A percentile compares a stretch with the other conserved stretches of the same genome.
Evolutionary conservation across 2,797 vertebrate species (phyloP).

Genomic region (Spinibarbus caldwelli): DNA sequence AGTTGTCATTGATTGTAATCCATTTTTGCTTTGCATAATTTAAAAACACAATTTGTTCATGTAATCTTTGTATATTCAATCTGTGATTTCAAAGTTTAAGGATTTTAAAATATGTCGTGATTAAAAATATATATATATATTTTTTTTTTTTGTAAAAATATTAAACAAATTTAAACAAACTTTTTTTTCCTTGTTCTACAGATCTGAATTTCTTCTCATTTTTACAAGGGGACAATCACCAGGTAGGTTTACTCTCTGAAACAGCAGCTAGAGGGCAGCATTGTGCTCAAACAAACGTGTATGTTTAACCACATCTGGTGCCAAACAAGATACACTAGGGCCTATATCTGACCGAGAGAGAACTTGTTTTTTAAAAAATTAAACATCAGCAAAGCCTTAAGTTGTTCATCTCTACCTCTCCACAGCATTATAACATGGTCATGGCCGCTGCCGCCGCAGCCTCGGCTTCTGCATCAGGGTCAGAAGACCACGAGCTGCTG

Average conservation of each 20-base stretch:
- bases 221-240: slow-evolving; percentile 98
- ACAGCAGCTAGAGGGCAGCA: slow-evolving; percentile 23
- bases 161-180: neutral
- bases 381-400: slow-evolving; percentile 3
- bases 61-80: neutral
- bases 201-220: slow-evolving; percentile 99
- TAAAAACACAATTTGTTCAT: too few species aligned
- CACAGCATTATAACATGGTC: slow-evolving; percentile 96
- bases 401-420: slow-evolving; percentile 1
- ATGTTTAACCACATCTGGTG: neutral
- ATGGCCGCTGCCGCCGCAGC: slow-evolving; percentile 94
- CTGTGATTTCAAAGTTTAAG: neutral
- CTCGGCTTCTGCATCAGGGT: slow-evolving; percentile 79
- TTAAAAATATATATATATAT: too few species aligned
- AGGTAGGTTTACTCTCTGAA: slow-evolving; percentile 78
- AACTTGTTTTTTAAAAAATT: neutral
- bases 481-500: slow-evolving; percentile 95
- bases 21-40: too few species aligned
- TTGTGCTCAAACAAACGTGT: slow-evolving; percentile 3
- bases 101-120: too few species aligned
- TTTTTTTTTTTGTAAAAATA: neutral
- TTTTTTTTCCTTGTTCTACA: slow-evolving; percentile 68
- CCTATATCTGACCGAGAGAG: neutral
- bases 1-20: too few species aligned
- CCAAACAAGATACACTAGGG: neutral